Conservation (phyloP, 1,140 invertebrate species). For the Hydropsyche tenuis region DNA sequence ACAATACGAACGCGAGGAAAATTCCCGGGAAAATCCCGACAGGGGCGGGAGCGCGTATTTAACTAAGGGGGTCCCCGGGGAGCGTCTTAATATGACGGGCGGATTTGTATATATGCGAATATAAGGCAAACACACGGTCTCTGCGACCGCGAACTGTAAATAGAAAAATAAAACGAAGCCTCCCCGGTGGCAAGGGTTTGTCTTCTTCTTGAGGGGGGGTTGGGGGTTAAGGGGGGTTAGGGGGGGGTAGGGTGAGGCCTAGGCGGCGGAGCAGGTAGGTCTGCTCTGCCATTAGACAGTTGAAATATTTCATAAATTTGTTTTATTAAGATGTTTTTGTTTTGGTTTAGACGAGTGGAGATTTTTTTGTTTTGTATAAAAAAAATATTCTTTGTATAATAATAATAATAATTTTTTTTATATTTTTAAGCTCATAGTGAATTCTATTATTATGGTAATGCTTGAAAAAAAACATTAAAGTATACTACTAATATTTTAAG, state of each 20-base stretch:
- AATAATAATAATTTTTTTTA: too few species aligned
- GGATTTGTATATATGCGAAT: conserved; percentile 40
- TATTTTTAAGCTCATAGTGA: too few species aligned
- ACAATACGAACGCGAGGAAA: conserved; percentile 1
- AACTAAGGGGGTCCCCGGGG: conserved; percentile 34
- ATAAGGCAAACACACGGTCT: conserved; percentile 36
- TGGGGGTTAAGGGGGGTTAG: too few species aligned
- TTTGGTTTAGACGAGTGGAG: too few species aligned
- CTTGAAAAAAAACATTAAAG: too few species aligned
- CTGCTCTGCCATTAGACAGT: not conserved
- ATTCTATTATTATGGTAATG: too few species aligned
- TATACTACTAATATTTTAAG: too few species aligned
- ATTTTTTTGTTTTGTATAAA: too few species aligned
- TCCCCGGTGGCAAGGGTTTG: not conserved
- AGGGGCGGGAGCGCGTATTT: not conserved
- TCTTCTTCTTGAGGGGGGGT: too few species aligned
- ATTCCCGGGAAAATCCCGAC: conserved; percentile 13
- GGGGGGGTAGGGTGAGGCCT: too few species aligned
- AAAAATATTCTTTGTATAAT: too few species aligned
- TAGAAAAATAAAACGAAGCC: conserved; percentile 24
- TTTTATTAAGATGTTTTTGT: conserved; percentile 27
- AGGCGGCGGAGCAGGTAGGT: not conserved
- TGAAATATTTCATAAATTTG: conserved; percentile 35
- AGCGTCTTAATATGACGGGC: conserved; percentile 39
- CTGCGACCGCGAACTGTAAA: conserved; percentile 12